Base-by-base conservation (phyloP, 2,797 vertebrate genomes). In the Botia almorhae region DNA sequence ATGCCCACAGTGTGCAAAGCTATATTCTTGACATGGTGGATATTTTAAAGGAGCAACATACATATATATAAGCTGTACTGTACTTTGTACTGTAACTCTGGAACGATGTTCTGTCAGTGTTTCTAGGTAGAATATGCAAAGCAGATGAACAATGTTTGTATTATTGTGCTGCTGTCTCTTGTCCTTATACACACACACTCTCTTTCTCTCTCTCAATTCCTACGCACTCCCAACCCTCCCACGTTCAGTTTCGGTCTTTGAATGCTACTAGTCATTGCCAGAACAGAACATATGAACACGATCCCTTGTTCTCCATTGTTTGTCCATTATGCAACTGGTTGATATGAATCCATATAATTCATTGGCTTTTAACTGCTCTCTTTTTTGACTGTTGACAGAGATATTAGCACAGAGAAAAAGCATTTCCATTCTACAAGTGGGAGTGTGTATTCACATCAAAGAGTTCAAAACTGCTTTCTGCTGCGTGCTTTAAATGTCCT, bases 221-320 rank as follows among this genome's bases (percentile, higher is more conserved):
- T 17, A 50, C 74, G 13, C 13, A 65, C 77, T 55, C 56, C 74
- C 17, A 5, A 58, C 56, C 58, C 75, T 82, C 84, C 78, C 84
- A 69, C 83, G 68, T 64, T 80, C 74, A 72, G 17, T 85, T 85
- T 88, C 81, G 80, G 85, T 80, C 88, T 83, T 76, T 91, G 76
- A 90, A 90, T 84, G 83, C 76, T 71, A 84, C 82, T 85, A 86
- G 85, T 90, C 86, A 86, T 83, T 88, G 85, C 82, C 86, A 84
- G 87, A 84, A 76, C 88, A 83, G 84, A 89, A 88, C 87, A 88
- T 81, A 87, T 85, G 87, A 91, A 85, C 89, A 88, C 88, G 87
- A 84, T 85, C 36, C 82, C 87, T 91, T 74, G 69, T 83, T 71
- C 72, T 61, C 56, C 21, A 13, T 90, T 82, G 84, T 69, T 70